A percentile compares a stretch with the other conserved stretches of the same genome.
phyloP scores from a whole-genome alignment of 2,113 vertebrate genomes.

The Lanius ludovicianus region DNA sequence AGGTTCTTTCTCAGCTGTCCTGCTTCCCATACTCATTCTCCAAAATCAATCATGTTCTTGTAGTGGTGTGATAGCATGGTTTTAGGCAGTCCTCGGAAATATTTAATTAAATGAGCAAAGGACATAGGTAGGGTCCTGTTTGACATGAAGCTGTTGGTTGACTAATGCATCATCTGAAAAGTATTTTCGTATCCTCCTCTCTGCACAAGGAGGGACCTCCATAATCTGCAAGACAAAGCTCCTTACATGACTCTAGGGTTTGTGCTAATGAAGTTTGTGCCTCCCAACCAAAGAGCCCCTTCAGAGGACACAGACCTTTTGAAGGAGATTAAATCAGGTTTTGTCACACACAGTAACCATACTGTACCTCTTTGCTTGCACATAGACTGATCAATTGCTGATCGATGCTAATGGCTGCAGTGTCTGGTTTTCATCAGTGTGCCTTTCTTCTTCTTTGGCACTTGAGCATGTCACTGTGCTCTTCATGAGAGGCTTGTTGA shows the following conservation, averaged over 20 bases:
- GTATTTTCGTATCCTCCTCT: not conserved
- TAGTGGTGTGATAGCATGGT: not conserved
- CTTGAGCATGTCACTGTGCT: not conserved
- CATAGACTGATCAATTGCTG: conserved; percentile 64
- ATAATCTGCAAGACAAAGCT: not conserved
- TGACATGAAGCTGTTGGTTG: not conserved
- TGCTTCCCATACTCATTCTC: not conserved
- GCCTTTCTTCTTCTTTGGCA: conserved; percentile 12
- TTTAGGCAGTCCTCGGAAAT: not conserved
- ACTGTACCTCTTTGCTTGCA: conserved; percentile 7
- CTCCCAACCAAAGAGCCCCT: not conserved
- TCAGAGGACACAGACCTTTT: not conserved
- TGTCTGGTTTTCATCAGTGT: conserved; percentile 75
- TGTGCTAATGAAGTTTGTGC: not conserved
- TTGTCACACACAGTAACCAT: not conserved
- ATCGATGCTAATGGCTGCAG: conserved; percentile 83
- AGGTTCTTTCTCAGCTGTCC: not conserved
- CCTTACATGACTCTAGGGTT: not conserved
- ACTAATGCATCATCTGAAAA: not conserved
- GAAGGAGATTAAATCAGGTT: conserved; percentile 45
- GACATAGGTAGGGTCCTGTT: not conserved
- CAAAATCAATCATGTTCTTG: not conserved
- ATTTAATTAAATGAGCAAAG: not conserved
- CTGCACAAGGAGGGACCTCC: not conserved
- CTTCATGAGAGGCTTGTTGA: conserved; percentile 18